A percentile compares a stretch with the other conserved stretches of the same genome.
phyloP scores from a whole-genome alignment of 2,113 vertebrate genomes.

The Podarcis raffonei region DNA sequence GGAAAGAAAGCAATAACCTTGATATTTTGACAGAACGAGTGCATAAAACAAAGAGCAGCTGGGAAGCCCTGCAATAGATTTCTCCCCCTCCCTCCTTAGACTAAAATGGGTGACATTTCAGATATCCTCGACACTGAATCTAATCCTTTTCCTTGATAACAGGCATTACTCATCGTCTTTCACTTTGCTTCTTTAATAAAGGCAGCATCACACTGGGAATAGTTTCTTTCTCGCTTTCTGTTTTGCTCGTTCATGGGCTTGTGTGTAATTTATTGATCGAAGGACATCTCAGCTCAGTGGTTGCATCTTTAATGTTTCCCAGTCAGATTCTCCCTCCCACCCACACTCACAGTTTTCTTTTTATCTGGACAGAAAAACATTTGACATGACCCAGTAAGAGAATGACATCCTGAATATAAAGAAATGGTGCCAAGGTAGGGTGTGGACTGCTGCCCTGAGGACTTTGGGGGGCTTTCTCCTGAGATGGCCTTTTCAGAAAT shows the following conservation, averaged over 20 bases:
- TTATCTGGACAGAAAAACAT: background rate
- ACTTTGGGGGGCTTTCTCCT: background rate
- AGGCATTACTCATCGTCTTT: constrained; percentile 36
- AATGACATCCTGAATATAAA: background rate
- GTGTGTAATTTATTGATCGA: background rate
- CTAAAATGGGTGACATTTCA: constrained; percentile 40
- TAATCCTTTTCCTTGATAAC: constrained; percentile 51
- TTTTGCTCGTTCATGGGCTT: background rate
- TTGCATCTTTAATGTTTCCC: background rate
- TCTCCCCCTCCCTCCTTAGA: constrained; percentile 7
- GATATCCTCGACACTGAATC: constrained; percentile 46
- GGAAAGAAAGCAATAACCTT: constrained; percentile 59
- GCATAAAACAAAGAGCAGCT: constrained; percentile 61
- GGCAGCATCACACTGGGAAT: background rate
- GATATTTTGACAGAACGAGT: constrained; percentile 55
- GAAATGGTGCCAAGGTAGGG: too few species aligned
- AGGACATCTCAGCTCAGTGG: background rate
- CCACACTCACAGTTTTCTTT: background rate
- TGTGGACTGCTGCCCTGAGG: too few species aligned
- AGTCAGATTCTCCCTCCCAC: background rate
- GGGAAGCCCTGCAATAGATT: constrained; percentile 8
- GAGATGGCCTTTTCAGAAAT: background rate
- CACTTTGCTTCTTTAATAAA: constrained; percentile 49
- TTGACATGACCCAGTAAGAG: background rate
- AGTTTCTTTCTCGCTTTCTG: background rate